Conservation (phyloP, 2,797 vertebrate species). For the Bradypodion ventrale region DNA sequence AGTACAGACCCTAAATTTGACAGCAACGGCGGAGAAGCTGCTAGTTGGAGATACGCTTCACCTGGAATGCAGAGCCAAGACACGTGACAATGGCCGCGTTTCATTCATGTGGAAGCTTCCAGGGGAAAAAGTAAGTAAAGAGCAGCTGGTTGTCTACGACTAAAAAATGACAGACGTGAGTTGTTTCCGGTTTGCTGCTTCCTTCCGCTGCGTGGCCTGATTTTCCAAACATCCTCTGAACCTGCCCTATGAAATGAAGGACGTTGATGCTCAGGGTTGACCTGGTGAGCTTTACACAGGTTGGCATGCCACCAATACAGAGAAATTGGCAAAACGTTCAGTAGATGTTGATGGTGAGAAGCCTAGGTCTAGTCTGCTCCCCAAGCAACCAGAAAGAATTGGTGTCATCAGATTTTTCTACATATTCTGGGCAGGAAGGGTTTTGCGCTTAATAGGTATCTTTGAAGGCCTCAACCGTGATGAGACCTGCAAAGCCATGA, state of each 20-base stretch:
- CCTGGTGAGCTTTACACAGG: neutral
- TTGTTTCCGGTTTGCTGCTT: neutral
- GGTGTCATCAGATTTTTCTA: neutral
- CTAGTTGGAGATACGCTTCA: slow-evolving; percentile 81
- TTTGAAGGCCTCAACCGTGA: neutral
- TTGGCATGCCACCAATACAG: no score
- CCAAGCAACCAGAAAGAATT: neutral
- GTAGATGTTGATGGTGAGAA: neutral
- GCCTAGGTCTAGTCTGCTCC: neutral
- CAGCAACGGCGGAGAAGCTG: slow-evolving; percentile 66
- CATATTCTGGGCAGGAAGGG: neutral
- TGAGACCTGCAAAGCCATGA: neutral
- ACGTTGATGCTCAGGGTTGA: neutral
- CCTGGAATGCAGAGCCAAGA: slow-evolving; percentile 82
- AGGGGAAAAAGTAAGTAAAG: slow-evolving; percentile 73
- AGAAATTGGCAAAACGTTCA: no score
- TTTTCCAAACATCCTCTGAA: neutral
- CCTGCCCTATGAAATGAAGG: accelerated
- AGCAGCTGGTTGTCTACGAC: neutral
- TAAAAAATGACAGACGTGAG: neutral
- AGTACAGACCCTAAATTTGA: slow-evolving; percentile 60
- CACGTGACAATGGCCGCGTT: slow-evolving; percentile 77
- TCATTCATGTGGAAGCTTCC: slow-evolving; percentile 80
- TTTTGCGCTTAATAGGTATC: neutral
- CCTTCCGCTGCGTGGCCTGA: neutral